Percentiles rank a stretch among this genome's conserved stretches.
Conservation (phyloP, 2,113 vertebrate genomes). For the Megaleporinus macrocephalus region DNA sequence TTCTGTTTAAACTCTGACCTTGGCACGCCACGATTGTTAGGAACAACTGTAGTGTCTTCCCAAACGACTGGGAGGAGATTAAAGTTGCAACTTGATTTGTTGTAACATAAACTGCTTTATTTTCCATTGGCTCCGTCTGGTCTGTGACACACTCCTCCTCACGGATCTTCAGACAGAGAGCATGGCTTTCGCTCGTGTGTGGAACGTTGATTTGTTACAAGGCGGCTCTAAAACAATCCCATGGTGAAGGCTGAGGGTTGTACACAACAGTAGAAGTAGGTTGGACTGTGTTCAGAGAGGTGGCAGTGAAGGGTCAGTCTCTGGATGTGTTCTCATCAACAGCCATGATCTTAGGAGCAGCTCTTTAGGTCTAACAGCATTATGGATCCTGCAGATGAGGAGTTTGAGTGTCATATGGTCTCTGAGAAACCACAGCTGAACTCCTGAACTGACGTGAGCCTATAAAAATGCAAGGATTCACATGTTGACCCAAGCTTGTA, state of each 20-base stretch:
- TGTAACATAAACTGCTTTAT: constrained; percentile 33
- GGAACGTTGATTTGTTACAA: constrained; percentile 25
- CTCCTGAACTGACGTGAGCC: too few species aligned
- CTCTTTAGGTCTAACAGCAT: neutral
- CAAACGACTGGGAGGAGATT: constrained; percentile 30
- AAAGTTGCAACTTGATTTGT: constrained; percentile 46
- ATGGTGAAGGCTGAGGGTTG: neutral
- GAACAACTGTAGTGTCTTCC: neutral
- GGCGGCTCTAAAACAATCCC: neutral
- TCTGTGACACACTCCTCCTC: constrained; percentile 6
- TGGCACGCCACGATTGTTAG: constrained; percentile 18
- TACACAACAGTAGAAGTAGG: neutral
- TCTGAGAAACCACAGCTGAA: too few species aligned
- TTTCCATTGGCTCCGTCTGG: constrained; percentile 38
- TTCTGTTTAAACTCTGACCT: constrained; percentile 7
- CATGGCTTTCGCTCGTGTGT: neutral
- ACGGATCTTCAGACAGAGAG: neutral
- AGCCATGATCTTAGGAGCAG: constrained; percentile 5
- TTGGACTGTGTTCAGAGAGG: neutral
- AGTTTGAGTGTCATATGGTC: too few species aligned
- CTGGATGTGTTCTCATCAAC: constrained; percentile 11
- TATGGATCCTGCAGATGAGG: too few species aligned
- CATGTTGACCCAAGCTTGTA: too few species aligned
- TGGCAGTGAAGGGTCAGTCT: constrained; percentile 5
- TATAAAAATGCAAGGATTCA: too few species aligned